phyloP scores from a whole-genome alignment of 2,797 vertebrate species.

The Triplophysa bombifrons region DNA sequence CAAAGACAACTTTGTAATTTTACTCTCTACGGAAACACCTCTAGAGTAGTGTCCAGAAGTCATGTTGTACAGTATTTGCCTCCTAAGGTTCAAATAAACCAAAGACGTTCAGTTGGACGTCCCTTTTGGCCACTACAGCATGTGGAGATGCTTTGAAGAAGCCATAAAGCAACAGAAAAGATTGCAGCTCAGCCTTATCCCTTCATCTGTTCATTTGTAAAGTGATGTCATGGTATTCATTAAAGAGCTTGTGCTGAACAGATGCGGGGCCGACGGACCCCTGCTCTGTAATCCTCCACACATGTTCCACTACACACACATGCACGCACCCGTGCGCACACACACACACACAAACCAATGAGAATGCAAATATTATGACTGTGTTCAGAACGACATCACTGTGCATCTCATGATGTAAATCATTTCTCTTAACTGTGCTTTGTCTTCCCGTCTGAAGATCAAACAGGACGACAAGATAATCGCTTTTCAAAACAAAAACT shows the following conservation, averaged over 20 bases:
- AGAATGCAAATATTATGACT: too few relatives aligned
- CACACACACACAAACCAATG: constrained; percentile 1
- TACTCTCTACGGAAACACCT: too few relatives aligned
- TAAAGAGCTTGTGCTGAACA: constrained; percentile 64
- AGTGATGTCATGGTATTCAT: constrained; percentile 71
- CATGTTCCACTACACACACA: constrained; percentile 63
- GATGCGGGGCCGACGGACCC: constrained; percentile 49
- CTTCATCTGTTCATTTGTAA: constrained; percentile 61
- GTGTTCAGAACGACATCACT: background rate
- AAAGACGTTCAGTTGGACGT: too few relatives aligned
- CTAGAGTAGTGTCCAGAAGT: too few relatives aligned
- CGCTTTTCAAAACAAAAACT: background rate
- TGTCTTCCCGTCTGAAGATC: background rate
- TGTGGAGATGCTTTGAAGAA: background rate
- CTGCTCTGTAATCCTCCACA: constrained; percentile 70
- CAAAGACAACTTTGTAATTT: too few relatives aligned
- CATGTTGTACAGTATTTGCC: too few relatives aligned
- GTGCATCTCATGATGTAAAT: background rate
- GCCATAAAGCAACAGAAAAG: background rate
- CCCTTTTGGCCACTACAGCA: too few relatives aligned
- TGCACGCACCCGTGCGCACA: constrained; percentile 24
- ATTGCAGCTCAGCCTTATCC: background rate
- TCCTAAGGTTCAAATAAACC: too few relatives aligned
- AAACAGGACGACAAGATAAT: background rate
- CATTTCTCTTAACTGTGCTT: background rate